Conservation (phyloP, 2,888 invertebrate species). For the Eristalinus sepulchralis region DNA sequence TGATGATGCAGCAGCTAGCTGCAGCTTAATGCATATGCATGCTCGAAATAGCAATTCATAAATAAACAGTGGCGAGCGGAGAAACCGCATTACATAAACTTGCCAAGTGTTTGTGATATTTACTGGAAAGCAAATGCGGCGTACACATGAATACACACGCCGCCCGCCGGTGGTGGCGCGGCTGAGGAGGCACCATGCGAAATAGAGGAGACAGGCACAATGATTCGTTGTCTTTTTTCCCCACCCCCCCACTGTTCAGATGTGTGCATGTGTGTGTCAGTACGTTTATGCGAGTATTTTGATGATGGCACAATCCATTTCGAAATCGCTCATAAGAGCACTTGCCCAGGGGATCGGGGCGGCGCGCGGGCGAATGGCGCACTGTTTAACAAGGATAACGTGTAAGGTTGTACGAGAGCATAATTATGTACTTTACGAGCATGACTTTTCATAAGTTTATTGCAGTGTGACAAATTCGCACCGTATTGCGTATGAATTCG, state of each 20-base stretch:
- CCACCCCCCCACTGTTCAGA: not conserved
- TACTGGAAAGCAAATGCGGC: conserved; percentile 42
- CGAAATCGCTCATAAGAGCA: conserved; percentile 14
- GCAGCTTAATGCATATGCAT: conserved; percentile 58
- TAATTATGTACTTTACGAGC: conserved; percentile 44
- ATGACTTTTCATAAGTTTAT: conserved; percentile 39
- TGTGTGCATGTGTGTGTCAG: too few relatives aligned
- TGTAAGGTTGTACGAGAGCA: not conserved
- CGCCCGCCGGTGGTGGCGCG: not conserved
- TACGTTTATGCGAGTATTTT: not conserved
- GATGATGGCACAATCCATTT: conserved; percentile 28
- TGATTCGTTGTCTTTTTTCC: conserved; percentile 6
- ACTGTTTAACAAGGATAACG: not conserved
- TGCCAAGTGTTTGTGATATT: conserved; percentile 59
- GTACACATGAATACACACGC: conserved; percentile 19
- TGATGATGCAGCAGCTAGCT: conserved; percentile 28
- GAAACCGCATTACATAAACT: conserved; percentile 59
- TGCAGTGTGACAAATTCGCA: conserved; percentile 35
- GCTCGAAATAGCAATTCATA: conserved; percentile 56
- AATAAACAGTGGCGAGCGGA: conserved; percentile 50
- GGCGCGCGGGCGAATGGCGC: not conserved
- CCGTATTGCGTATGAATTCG: conserved; percentile 15
- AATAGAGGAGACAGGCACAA: not conserved
- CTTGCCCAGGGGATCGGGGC: not conserved
- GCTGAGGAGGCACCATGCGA: not conserved